These are phyloP conservation scores for Eulimnadia texana DNA, from an alignment of 1,140 invertebrate genomes.

Conservation along the genomic window DNA sequence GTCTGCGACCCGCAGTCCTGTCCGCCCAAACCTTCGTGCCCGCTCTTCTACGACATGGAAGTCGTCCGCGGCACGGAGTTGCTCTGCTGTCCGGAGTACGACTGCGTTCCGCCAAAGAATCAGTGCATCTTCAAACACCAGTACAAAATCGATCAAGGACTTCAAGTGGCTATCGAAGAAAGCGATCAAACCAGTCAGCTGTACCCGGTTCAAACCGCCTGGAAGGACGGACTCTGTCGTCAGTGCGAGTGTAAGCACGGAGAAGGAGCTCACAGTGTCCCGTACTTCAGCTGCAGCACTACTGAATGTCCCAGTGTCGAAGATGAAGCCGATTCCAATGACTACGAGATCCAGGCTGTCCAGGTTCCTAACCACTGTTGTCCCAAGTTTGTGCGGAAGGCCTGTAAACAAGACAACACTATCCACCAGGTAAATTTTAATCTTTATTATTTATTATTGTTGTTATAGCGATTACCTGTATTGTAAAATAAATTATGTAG, in stretches of 20 bases:
- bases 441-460: too few relatives aligned
- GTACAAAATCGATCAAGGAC: neutral
- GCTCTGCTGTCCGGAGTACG: slow-evolving; percentile 46
- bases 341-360: slow-evolving; percentile 30
- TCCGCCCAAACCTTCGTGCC: slow-evolving; percentile 39
- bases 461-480: too few relatives aligned
- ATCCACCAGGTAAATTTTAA: slow-evolving; percentile 33
- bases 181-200: neutral
- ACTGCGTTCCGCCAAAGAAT: slow-evolving; percentile 52
- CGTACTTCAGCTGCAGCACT: neutral
- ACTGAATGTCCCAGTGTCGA: slow-evolving; percentile 15
- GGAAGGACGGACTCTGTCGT: slow-evolving; percentile 52
- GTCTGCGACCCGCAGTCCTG: slow-evolving; percentile 45
- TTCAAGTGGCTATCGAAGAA: slow-evolving; percentile 11
- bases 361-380: slow-evolving; percentile 43
- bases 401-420: slow-evolving; percentile 41
- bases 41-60: slow-evolving; percentile 37
- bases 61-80: slow-evolving; percentile 28
- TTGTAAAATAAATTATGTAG: too few relatives aligned
- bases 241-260: slow-evolving; percentile 34
- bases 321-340: slow-evolving; percentile 18
- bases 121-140: slow-evolving; percentile 46
- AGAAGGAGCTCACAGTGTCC: neutral
- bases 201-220: slow-evolving; percentile 34
- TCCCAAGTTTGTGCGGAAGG: slow-evolving; percentile 36